Percentiles rank a stretch among this genome's conserved stretches.
Conservation (phyloP, 1,140 invertebrate genomes). For the Apis laboriosa region DNA sequence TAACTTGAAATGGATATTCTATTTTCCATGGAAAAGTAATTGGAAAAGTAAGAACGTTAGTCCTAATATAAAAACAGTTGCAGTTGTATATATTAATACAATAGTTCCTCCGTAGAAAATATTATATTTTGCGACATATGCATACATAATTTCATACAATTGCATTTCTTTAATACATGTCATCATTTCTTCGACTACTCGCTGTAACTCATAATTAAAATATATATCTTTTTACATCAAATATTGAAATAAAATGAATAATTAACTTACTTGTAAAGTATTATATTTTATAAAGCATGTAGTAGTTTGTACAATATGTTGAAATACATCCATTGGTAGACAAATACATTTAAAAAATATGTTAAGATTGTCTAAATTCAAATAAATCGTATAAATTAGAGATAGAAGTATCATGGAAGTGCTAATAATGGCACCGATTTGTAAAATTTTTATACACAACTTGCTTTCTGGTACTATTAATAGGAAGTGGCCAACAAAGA, state of each 20-base stretch:
- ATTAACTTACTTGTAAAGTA: too few species aligned
- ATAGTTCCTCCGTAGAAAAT: not conserved
- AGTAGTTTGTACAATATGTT: too few species aligned
- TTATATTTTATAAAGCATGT: too few species aligned
- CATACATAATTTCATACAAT: not conserved
- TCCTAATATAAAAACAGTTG: not conserved
- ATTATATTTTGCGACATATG: not conserved
- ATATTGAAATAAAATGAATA: too few species aligned
- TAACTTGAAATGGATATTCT: not conserved
- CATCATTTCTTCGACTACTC: not conserved
- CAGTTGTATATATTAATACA: not conserved
- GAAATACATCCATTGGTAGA: not conserved
- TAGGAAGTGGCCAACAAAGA: slow-evolving; percentile 1
- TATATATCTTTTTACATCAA: not conserved
- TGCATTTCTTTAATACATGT: not conserved
- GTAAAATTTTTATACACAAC: not conserved
- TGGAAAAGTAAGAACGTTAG: not conserved
- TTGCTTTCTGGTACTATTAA: not conserved
- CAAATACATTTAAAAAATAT: not conserved
- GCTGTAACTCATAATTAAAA: not conserved
- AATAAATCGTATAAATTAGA: slow-evolving; percentile 1
- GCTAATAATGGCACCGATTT: not conserved
- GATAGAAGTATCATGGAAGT: not conserved
- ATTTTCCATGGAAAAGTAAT: not conserved
- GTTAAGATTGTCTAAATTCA: not conserved